phyloP scores from a whole-genome alignment of 2,888 invertebrate species.

The Apamea crenata region DNA sequence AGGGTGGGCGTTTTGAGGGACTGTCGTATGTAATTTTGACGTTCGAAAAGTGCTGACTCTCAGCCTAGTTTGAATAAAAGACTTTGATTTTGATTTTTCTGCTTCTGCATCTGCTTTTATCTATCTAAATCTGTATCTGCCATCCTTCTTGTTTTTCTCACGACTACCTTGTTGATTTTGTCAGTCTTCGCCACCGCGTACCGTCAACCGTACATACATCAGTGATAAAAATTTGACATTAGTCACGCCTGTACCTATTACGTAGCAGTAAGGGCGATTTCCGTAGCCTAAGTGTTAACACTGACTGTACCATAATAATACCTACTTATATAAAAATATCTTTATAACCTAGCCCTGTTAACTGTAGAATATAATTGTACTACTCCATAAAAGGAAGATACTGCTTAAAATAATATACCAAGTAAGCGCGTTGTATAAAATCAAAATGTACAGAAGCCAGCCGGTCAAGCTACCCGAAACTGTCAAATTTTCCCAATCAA shows the following conservation, averaged over 20 bases:
- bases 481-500: too few relatives aligned
- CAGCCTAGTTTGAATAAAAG: too few relatives aligned
- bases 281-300: not conserved
- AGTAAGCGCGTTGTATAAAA: not conserved
- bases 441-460: not conserved
- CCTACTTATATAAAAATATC: not conserved
- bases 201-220: too few relatives aligned
- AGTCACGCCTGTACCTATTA: too few relatives aligned
- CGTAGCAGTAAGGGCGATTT: not conserved
- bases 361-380: slow-evolving; percentile 9
- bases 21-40: too few relatives aligned
- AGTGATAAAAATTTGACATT: too few relatives aligned
- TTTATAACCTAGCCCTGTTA: not conserved
- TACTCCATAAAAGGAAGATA: not conserved
- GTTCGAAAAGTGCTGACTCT: too few relatives aligned
- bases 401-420: not conserved
- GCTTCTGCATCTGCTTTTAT: too few relatives aligned
- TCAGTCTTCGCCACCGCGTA: too few relatives aligned
- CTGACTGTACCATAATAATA: not conserved
- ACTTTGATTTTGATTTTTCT: not conserved
- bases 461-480: too few relatives aligned
- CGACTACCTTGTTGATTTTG: not conserved
- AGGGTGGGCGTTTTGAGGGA: too few relatives aligned
- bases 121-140: not conserved
- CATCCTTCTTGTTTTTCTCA: too few relatives aligned